A percentile compares a stretch with the other conserved stretches of the same genome.
Evolutionary conservation across 1,140 invertebrate species (phyloP).

Genomic region (Ditylenchus dipsaci): DNA sequence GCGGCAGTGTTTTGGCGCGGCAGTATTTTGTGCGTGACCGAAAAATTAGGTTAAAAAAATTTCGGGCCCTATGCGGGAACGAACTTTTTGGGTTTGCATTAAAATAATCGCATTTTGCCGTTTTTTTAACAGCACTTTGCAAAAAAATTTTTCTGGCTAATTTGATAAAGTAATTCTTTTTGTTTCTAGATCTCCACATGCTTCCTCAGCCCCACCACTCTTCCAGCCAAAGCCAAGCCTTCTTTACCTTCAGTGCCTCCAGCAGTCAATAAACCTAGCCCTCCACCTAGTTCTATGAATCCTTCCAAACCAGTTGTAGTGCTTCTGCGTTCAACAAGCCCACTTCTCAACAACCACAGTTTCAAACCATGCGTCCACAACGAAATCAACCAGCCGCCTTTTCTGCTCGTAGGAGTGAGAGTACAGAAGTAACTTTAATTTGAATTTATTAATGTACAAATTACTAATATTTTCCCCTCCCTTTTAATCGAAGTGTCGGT

Average conservation of each 20-base stretch:
- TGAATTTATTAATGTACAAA: neutral
- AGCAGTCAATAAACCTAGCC: slow-evolving; percentile 1
- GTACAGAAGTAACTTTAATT: slow-evolving; percentile 9
- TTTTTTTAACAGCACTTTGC: too few species aligned
- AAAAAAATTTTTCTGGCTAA: neutral
- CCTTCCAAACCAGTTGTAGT: neutral
- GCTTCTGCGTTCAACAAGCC: slow-evolving; percentile 4
- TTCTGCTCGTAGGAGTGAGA: neutral
- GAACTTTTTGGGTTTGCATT: too few species aligned
- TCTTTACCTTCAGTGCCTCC: neutral
- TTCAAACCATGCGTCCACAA: slow-evolving; percentile 18
- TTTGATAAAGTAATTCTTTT: neutral
- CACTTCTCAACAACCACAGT: slow-evolving; percentile 14
- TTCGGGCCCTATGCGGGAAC: too few species aligned
- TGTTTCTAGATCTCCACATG: neutral
- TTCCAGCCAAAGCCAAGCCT: slow-evolving; percentile 8
- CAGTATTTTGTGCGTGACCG: too few species aligned
- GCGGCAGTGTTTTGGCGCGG: too few species aligned
- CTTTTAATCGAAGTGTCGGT: too few species aligned
- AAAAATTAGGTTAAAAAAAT: too few species aligned
- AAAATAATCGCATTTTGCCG: too few species aligned
- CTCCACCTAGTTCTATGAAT: neutral
- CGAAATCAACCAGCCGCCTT: slow-evolving; percentile 4
- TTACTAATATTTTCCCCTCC: neutral
- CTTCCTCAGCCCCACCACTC: neutral